phyloP scores from a whole-genome alignment of 2,888 invertebrate species.

The Tortrix viridana region DNA sequence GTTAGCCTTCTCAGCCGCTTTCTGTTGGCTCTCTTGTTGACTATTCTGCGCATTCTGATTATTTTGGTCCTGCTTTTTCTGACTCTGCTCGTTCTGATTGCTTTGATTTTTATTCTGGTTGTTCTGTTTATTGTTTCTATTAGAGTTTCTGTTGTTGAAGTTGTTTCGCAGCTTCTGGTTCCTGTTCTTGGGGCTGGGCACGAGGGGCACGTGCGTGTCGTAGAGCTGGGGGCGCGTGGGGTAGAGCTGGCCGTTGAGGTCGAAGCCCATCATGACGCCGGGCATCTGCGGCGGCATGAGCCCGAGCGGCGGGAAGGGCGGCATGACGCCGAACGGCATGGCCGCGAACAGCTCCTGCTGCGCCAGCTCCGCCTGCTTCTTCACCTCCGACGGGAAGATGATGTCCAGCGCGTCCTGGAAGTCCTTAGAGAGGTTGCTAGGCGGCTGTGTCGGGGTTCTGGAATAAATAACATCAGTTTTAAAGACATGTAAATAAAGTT shows the following conservation, averaged over 20 bases:
- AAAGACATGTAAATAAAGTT: too few relatives aligned
- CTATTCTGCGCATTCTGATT: conserved; percentile 38
- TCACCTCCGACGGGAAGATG: conserved; percentile 82
- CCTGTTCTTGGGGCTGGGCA: conserved; percentile 52
- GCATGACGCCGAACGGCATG: conserved; percentile 53
- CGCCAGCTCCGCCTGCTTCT: conserved; percentile 45
- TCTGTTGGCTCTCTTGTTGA: background rate
- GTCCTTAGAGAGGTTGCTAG: conserved; percentile 82
- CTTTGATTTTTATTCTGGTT: conserved; percentile 30
- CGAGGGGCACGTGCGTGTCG: conserved; percentile 70
- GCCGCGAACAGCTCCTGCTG: conserved; percentile 50
- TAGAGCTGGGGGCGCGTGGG: conserved; percentile 64
- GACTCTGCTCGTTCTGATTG: conserved; percentile 5
- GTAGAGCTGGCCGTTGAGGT: conserved; percentile 63
- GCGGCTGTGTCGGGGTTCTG: conserved; percentile 35
- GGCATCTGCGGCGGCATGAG: conserved; percentile 51
- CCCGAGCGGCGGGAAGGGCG: conserved; percentile 44
- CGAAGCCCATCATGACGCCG: conserved; percentile 68
- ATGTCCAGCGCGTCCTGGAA: conserved; percentile 87
- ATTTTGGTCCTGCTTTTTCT: conserved; percentile 19
- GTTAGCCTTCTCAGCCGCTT: conserved; percentile 15
- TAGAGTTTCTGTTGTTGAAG: too few relatives aligned
- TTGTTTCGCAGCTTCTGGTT: conserved; percentile 18
- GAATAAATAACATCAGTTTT: background rate
- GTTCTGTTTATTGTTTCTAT: conserved; percentile 15